Conservation (phyloP, 2,888 invertebrate species). For the Crepidodera aurea region DNA sequence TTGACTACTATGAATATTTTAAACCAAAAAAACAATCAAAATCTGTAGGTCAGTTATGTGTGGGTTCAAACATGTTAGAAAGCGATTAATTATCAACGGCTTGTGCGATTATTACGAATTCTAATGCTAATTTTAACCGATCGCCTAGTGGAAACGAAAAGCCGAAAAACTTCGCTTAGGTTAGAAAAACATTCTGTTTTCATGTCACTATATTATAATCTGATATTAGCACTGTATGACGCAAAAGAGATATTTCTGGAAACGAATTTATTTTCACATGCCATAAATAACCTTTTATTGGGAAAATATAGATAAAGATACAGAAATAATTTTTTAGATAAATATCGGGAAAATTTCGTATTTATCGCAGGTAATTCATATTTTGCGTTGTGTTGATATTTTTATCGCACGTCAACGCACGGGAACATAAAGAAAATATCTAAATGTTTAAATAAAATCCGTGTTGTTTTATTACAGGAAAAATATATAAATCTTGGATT, state of each 20-base stretch:
- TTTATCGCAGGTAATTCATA: conserved; percentile 7
- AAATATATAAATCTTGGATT: too few relatives aligned
- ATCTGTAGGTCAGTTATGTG: conserved; percentile 11
- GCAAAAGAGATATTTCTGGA: conserved; percentile 40
- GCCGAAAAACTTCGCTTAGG: conserved; percentile 21
- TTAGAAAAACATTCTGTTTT: conserved; percentile 26
- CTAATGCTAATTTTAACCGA: not conserved
- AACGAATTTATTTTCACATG: conserved; percentile 40
- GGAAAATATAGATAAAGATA: conserved; percentile 36
- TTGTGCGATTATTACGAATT: not conserved
- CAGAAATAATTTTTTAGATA: conserved; percentile 34
- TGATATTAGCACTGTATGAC: conserved; percentile 36
- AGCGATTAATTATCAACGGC: not conserved
- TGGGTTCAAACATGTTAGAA: not conserved
- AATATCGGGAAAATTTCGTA: conserved; percentile 21
- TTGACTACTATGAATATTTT: too few relatives aligned
- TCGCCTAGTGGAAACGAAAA: conserved; percentile 12
- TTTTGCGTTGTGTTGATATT: not conserved
- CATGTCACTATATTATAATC: conserved; percentile 38
- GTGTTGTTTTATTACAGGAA: too few relatives aligned
- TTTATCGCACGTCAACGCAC: not conserved
- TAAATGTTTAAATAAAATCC: too few relatives aligned
- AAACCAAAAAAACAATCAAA: too few relatives aligned
- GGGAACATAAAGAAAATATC: too few relatives aligned
- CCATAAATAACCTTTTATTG: conserved; percentile 41